Evolutionary conservation across 2,888 invertebrate genomes (phyloP).

Genomic region (Plebejus argus): DNA sequence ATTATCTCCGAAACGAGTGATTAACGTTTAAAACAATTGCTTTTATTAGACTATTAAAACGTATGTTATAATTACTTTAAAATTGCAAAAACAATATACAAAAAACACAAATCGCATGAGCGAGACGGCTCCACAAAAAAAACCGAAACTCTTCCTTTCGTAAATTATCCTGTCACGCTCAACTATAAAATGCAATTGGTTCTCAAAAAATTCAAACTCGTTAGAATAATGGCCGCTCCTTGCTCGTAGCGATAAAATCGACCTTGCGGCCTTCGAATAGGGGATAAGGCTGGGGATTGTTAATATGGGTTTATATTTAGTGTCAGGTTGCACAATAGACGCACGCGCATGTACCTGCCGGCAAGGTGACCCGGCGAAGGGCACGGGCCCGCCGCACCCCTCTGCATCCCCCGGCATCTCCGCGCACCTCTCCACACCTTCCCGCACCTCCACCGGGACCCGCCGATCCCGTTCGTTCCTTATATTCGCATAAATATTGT

Average conservation of each 20-base stretch:
- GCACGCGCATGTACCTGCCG: slow-evolving; percentile 72
- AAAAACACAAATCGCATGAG: slow-evolving; percentile 66
- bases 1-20: slow-evolving; percentile 62
- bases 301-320: slow-evolving; percentile 47
- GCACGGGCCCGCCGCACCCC: slow-evolving; percentile 67
- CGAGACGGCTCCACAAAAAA: slow-evolving; percentile 55
- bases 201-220: slow-evolving; percentile 69
- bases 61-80: slow-evolving; percentile 56
- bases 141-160: slow-evolving; percentile 63
- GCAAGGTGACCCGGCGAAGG: slow-evolving; percentile 78
- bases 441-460: slow-evolving; percentile 41
- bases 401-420: slow-evolving; percentile 51
- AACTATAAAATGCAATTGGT: slow-evolving; percentile 79
- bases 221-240: slow-evolving; percentile 56
- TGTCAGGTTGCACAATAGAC: slow-evolving; percentile 76
- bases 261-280: slow-evolving; percentile 36
- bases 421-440: slow-evolving; percentile 54
- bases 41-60: slow-evolving; percentile 61
- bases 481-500: slow-evolving; percentile 63
- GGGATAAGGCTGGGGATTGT: slow-evolving; percentile 39
- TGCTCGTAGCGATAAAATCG: slow-evolving; percentile 32
- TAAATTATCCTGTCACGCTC: slow-evolving; percentile 80
- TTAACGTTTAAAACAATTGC: slow-evolving; percentile 55
- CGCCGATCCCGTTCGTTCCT: slow-evolving; percentile 42
- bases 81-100: slow-evolving; percentile 54